These are phyloP conservation scores for Notechis scutatus DNA, from an alignment of 2,113 vertebrate genomes.

Conservation along the genomic window DNA sequence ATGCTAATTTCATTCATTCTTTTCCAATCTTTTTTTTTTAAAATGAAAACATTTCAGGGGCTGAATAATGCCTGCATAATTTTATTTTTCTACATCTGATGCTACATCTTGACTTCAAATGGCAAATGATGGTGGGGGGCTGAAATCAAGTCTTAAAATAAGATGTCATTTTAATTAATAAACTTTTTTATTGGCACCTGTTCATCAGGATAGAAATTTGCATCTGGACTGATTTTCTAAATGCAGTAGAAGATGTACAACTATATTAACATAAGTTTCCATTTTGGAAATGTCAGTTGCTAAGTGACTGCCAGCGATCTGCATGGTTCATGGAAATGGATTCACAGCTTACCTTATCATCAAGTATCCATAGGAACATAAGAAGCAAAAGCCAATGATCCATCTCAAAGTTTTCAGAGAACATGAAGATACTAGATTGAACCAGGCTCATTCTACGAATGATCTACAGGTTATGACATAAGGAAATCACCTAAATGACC, in stretches of 20 bases:
- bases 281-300: conserved; percentile 1
- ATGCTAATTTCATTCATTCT: conserved; percentile 55
- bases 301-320: conserved; percentile 6
- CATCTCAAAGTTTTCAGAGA: neutral
- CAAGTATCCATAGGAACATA: neutral
- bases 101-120: neutral
- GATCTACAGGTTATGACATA: neutral
- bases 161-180: conserved; percentile 45
- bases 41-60: conserved; percentile 20
- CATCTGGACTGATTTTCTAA: conserved; percentile 41
- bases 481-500: neutral
- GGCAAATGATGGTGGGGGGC: conserved; percentile 5
- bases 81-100: conserved; percentile 47
- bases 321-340: neutral
- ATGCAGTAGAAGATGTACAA: neutral
- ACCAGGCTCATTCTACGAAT: neutral
- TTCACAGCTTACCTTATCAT: neutral
- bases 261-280: conserved; percentile 11
- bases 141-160: conserved; percentile 32
- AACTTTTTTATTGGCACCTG: conserved; percentile 32
- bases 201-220: conserved; percentile 43
- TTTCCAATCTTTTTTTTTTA: conserved; percentile 20
- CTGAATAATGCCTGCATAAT: conserved; percentile 53
- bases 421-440: neutral
- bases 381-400: neutral